phyloP scores from a whole-genome alignment of 2,888 invertebrate species.

The Tethea ocularis region DNA sequence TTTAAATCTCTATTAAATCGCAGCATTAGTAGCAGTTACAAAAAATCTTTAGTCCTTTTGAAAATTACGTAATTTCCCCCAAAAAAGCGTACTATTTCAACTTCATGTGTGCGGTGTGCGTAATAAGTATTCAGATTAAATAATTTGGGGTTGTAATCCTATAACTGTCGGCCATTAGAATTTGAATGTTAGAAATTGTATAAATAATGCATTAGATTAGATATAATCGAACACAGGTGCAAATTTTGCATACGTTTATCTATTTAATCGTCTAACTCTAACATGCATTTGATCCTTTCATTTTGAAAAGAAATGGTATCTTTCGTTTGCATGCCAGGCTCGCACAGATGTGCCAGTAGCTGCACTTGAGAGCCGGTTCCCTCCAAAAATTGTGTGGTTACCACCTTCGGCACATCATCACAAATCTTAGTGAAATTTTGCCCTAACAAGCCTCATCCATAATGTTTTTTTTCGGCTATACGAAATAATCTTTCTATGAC shows the following conservation, averaged over 20 bases:
- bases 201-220: conserved; percentile 31
- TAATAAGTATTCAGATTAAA: conserved; percentile 20
- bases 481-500: too few species aligned
- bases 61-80: conserved; percentile 32
- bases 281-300: not conserved
- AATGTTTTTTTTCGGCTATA: too few species aligned
- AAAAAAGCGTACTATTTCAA: conserved; percentile 22
- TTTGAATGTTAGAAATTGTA: conserved; percentile 43
- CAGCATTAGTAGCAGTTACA: not conserved
- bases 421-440: too few species aligned
- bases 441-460: too few species aligned
- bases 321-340: too few species aligned
- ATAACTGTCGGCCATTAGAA: conserved; percentile 51
- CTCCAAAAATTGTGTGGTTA: too few species aligned
- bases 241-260: conserved; percentile 44
- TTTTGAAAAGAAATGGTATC: too few species aligned
- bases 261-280: not conserved
- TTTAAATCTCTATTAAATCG: not conserved
- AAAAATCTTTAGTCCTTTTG: conserved; percentile 13
- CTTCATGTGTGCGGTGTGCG: conserved; percentile 24
- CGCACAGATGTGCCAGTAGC: too few species aligned
- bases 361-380: too few species aligned
- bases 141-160: conserved; percentile 37
- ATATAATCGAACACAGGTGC: conserved; percentile 46
- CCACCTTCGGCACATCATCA: too few species aligned